phyloP scores from a whole-genome alignment of 1,140 invertebrate species.

The Brachionus paranguensis region DNA sequence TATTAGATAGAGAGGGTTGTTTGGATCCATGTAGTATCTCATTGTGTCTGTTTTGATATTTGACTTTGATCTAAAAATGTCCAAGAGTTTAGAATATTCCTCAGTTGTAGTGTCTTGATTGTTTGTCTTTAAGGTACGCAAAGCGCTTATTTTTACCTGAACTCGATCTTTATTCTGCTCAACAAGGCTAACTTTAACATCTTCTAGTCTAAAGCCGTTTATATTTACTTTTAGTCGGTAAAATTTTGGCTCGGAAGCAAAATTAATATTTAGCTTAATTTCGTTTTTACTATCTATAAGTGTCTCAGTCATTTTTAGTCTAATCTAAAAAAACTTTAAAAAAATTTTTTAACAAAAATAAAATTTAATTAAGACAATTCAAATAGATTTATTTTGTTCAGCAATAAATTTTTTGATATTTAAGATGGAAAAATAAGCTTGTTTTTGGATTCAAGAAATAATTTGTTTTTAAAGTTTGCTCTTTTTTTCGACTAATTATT shows the following conservation, averaged over 20 bases:
- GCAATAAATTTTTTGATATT: not conserved
- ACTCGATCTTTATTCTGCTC: not conserved
- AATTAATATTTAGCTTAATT: not conserved
- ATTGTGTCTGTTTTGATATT: slow-evolving; percentile 10
- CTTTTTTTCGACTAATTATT: not conserved
- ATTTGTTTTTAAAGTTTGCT: not conserved
- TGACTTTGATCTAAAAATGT: not conserved
- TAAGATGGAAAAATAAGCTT: not conserved
- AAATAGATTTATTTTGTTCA: not conserved
- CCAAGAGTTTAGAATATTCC: not conserved
- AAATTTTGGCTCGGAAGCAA: not conserved
- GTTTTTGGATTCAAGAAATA: not conserved
- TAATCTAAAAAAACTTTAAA: not conserved
- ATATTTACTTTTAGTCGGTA: not conserved
- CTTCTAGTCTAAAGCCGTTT: slow-evolving; percentile 12
- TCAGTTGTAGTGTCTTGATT: not conserved
- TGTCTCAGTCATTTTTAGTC: not conserved
- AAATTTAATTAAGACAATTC: not conserved
- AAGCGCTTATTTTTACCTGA: slow-evolving; percentile 20
- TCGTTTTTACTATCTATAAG: slow-evolving; percentile 4
- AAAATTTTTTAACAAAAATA: not conserved
- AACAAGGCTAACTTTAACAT: not conserved
- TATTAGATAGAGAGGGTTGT: not conserved
- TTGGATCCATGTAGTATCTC: not conserved
- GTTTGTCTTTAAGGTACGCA: not conserved